phyloP scores from a whole-genome alignment of 2,113 vertebrate genomes.

The Phrynocephalus versicolor region DNA sequence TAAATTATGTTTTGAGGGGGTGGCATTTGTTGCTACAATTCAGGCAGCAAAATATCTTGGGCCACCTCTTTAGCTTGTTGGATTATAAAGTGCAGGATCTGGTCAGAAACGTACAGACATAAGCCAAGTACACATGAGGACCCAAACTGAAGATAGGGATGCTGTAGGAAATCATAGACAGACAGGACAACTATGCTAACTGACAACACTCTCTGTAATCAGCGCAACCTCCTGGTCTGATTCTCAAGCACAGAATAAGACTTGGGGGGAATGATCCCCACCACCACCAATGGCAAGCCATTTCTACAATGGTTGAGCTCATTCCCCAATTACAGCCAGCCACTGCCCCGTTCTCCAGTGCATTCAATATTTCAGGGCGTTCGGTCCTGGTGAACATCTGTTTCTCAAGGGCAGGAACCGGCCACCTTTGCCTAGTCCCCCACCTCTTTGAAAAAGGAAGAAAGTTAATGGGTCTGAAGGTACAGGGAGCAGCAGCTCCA shows the following conservation, averaged over 20 bases:
- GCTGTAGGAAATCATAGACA: not conserved
- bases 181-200: not conserved
- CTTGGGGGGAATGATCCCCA: too few relatives aligned
- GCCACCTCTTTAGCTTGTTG: not conserved
- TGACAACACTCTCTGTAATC: rapidly evolving
- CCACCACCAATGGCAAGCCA: too few relatives aligned
- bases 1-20: too few relatives aligned
- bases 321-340: not conserved
- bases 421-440: not conserved
- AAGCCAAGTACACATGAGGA: not conserved
- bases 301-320: not conserved
- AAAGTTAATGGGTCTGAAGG: slow-evolving; percentile 53
- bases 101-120: not conserved
- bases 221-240: not conserved
- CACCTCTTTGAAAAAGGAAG: slow-evolving; percentile 54
- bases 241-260: slow-evolving; percentile 5
- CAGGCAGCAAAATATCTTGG: not conserved
- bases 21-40: not conserved
- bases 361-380: slow-evolving; percentile 42
- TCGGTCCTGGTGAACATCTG: slow-evolving; percentile 22
- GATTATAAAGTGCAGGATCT: slow-evolving; percentile 14
- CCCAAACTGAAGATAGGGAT: slow-evolving; percentile 13
- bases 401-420: slow-evolving; percentile 45
- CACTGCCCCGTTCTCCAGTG: not conserved
- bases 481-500: slow-evolving; percentile 53